Percentiles rank a stretch among this genome's conserved stretches.
phyloP scores from a whole-genome alignment of 2,797 vertebrate species.

The Semaprochilodus insignis region DNA sequence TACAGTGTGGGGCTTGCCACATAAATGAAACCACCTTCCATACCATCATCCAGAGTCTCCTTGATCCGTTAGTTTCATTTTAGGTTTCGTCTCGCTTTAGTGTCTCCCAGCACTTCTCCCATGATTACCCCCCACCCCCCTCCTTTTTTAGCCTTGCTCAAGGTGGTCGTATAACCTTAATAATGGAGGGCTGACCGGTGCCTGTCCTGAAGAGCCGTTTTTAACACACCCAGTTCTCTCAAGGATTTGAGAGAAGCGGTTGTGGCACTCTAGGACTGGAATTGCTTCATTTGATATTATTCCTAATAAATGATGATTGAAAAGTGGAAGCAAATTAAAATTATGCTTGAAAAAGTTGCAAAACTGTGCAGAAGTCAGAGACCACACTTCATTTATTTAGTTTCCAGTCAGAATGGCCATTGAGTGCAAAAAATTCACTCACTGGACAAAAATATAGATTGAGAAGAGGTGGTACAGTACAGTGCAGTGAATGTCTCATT shows the following conservation, averaged over 20 bases:
- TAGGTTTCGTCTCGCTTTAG: not conserved
- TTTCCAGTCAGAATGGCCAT: too few relatives aligned
- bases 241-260: not conserved
- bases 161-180: slow-evolving; percentile 5
- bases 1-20: not conserved
- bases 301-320: not conserved
- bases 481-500: too few relatives aligned
- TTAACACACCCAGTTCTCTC: not conserved
- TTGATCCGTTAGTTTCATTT: not conserved
- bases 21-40: slow-evolving; percentile 12
- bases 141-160: not conserved
- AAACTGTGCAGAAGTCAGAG: too few relatives aligned
- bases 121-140: not conserved
- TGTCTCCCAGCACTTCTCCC: not conserved
- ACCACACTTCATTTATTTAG: too few relatives aligned
- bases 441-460: too few relatives aligned
- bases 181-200: not conserved
- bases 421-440: too few relatives aligned
- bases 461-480: too few relatives aligned
- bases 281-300: not conserved
- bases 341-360: too few relatives aligned
- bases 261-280: not conserved
- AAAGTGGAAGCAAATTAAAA: not conserved
- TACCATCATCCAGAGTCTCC: not conserved
- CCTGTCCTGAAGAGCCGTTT: not conserved